Conservation (phyloP, 2,113 vertebrate genomes). For the Hyperoodon ampullatus region DNA sequence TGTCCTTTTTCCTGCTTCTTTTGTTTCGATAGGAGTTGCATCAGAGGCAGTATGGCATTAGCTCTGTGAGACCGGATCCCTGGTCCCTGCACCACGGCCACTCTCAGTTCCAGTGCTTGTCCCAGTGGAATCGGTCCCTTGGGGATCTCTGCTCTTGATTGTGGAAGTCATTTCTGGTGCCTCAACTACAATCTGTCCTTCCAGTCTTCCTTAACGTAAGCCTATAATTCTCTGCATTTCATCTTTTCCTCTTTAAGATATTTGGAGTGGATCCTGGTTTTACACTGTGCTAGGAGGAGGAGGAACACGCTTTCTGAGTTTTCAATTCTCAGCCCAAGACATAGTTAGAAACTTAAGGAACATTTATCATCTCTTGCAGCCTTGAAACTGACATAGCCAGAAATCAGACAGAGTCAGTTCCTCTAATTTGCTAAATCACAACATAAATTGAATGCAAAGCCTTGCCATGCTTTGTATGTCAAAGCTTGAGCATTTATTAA, state of each 20-base stretch:
- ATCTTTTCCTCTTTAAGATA: neutral
- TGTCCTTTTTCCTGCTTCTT: neutral
- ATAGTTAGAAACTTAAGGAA: neutral
- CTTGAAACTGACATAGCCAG: neutral
- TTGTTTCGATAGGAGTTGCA: neutral
- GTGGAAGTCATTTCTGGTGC: neutral
- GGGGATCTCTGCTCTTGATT: neutral
- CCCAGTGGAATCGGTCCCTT: fast-evolving
- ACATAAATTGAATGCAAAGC: neutral
- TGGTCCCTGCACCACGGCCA: fast-evolving
- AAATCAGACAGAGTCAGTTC: neutral
- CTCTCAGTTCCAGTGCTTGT: too few species aligned
- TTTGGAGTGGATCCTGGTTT: neutral
- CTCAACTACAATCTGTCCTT: neutral
- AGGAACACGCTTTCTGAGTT: neutral
- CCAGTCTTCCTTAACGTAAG: neutral
- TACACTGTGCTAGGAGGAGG: neutral
- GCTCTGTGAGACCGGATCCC: too few species aligned
- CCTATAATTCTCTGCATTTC: neutral
- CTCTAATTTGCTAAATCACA: conserved; percentile 11
- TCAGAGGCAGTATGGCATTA: neutral
- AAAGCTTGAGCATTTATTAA: neutral
- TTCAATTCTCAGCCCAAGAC: conserved; percentile 28
- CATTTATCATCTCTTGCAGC: neutral
- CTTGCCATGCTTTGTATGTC: neutral